A percentile compares a stretch with the other conserved stretches of the same genome.
phyloP scores from a whole-genome alignment of 2,888 invertebrate species.

The Drosophila pseudotakahashii region DNA sequence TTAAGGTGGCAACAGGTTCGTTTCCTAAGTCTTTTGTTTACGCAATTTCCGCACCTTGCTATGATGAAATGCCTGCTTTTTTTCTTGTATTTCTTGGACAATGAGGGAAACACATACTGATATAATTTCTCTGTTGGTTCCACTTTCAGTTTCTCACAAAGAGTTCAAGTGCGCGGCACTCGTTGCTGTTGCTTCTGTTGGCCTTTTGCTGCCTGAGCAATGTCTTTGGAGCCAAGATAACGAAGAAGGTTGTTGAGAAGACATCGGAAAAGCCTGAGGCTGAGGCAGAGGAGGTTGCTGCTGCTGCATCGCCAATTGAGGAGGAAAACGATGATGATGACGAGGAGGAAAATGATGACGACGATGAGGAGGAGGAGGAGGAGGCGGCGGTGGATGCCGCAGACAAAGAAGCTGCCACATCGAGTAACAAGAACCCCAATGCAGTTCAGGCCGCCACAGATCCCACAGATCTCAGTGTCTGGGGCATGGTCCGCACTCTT shows the following conservation, averaged over 20 bases:
- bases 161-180: conserved; percentile 63
- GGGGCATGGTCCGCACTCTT: conserved; percentile 78
- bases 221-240: conserved; percentile 67
- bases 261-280: conserved; percentile 45
- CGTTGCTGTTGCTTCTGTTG: conserved; percentile 62
- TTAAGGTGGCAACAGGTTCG: conserved; percentile 49
- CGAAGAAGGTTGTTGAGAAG: conserved; percentile 54
- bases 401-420: conserved; percentile 49
- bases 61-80: conserved; percentile 63
- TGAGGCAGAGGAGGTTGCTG: conserved; percentile 9
- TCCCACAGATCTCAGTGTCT: conserved; percentile 74
- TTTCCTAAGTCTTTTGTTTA: conserved; percentile 73
- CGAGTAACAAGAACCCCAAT: conserved; percentile 57
- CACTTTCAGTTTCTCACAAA: conserved; percentile 77
- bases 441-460: conserved; percentile 66
- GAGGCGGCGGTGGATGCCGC: conserved; percentile 22
- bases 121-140: conserved; percentile 54
- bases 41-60: conserved; percentile 61
- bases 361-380: conserved; percentile 36
- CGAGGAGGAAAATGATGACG: conserved; percentile 44
- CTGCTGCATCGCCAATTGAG: conserved; percentile 25
- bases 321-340: conserved; percentile 37
- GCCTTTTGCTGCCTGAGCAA: conserved; percentile 63
- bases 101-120: conserved; percentile 30
- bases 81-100: conserved; percentile 42